Evolutionary conservation across 2,113 vertebrate species (phyloP), one percentile per base, ranked within the genome.

Genomic region (Atlantisia rogersi): DNA sequence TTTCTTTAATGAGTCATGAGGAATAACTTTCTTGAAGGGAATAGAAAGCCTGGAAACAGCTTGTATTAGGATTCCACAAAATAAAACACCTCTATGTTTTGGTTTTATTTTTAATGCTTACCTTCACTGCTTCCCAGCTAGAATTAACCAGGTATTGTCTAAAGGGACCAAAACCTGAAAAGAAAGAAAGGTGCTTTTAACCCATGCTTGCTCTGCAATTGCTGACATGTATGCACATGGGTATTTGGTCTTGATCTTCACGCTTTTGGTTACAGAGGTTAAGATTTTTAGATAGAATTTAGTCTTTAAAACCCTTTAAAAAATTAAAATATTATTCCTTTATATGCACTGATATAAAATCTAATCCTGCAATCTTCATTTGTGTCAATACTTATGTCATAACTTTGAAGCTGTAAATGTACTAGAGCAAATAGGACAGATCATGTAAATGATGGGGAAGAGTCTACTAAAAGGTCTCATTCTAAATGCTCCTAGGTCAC

Each of bases 81-180:
- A 44, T n/a, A 75, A 81, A 70, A 70, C 37, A 8, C 8, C 13
- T 75, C 25, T 40, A n/a, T 40, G 10, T 2, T 1, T 17, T 60
- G 10, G 19, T 73, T 52, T 78, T 31, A 32, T 56, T 73, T 73
- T 52, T 67, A 9, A 20, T 44, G 32, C 83, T 91, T 97, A 99
- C 98, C 98, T 99, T 98, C 56, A 98, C 98, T 69, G 98, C 98
- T 97, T 97, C 98, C 98, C 98, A 99, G 96, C 98, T 99, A 62
- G 98, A 98, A 97, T 99, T 99, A 55, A 97, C 91, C 74, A 99
- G 77, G 84, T 99, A 95, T 79, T 99, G 97, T 87, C 97, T 95
- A 81, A 99, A 99, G 40, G 99, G 98, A 55, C 98, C 98, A 87
- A 99, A 99, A 82, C 98, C 98, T 98, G 94, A 63, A 95, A 95